Base-by-base conservation (phyloP, 1,140 invertebrate species). In the Magallana gigas region DNA sequence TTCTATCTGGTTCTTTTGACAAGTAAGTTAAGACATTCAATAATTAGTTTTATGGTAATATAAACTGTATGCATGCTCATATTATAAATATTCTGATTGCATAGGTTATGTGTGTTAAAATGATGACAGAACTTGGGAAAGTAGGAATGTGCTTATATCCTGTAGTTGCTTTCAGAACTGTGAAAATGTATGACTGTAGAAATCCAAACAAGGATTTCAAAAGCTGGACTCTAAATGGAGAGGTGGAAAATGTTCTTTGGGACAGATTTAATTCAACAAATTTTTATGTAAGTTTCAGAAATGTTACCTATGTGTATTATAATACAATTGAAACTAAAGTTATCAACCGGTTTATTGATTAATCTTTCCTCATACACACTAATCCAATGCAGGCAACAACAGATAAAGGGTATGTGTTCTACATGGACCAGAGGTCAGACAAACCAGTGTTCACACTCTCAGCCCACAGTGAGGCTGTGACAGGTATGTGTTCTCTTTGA, bases 241-340 rank as follows among this genome's bases (percentile, higher is more conserved):
- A 99, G 96, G 96, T 98, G 57, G 98, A 99, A 95, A 96, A 96
- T 90, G 96, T 98, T n/a, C 88, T 96, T 0, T 99, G 98, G 98
- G 97, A 98, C 95, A 95, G 95, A 84, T 96, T 96, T 87, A 96
- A 97, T 92, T 96, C 97, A 5, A 96, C 96, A 93, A 96, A 96
- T 90, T 98, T 97, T 92, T 96, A 97, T 92, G 97, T 97, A 93
- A 95, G 96, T 96, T 83, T 58, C 86, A 12, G 5, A 5, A 48
- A 48, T 48, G 2, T 48, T 48, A 48, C 36, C 5, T 48, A 23
- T 23, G 23, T 23, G 23, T 23, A 23, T 23, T 23, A 0, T 23
- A 48, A 48, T 48, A 48, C 5, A 4, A 48, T 5, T 48, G 36
- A 48, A 4, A 4, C 36, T 48, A 48, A 48, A 48, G 36, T 48